phyloP scores from a whole-genome alignment of 2,888 invertebrate genomes.

The Phania funesta region DNA sequence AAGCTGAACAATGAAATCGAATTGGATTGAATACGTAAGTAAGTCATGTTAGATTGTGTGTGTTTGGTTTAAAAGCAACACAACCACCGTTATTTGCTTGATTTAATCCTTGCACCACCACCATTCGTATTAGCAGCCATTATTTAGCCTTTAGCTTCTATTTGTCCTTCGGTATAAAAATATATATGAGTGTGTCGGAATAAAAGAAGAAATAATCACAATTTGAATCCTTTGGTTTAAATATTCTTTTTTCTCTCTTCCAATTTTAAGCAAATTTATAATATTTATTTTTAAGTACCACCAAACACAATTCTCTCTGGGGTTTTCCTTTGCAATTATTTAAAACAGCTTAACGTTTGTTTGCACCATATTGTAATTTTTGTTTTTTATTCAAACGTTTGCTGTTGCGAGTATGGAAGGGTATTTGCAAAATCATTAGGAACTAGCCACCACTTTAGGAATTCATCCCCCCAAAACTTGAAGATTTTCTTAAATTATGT shows the following conservation, averaged over 20 bases:
- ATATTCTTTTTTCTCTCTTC: slow-evolving; percentile 15
- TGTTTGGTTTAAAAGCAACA: not conserved
- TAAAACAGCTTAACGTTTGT: slow-evolving; percentile 49
- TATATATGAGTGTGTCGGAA: not conserved
- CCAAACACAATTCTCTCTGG: slow-evolving; percentile 34
- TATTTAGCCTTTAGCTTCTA: slow-evolving; percentile 39
- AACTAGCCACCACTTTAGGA: slow-evolving; percentile 24
- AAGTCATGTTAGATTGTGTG: slow-evolving; percentile 7
- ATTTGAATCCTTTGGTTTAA: slow-evolving; percentile 27
- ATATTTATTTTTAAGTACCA: slow-evolving; percentile 41
- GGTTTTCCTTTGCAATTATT: slow-evolving; percentile 36
- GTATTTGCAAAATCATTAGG: slow-evolving; percentile 7
- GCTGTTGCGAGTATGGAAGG: not conserved
- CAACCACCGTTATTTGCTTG: slow-evolving; percentile 26
- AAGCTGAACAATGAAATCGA: slow-evolving; percentile 33
- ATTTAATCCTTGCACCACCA: slow-evolving; percentile 12
- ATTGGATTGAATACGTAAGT: slow-evolving; percentile 26
- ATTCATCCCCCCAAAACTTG: slow-evolving; percentile 21
- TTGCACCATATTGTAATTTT: slow-evolving; percentile 31
- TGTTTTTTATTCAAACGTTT: not conserved
- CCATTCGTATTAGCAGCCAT: slow-evolving; percentile 12
- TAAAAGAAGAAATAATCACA: slow-evolving; percentile 27
- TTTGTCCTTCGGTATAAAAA: not conserved
- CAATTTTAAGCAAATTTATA: slow-evolving; percentile 42
- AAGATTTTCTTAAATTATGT: not conserved